Conservation (phyloP, 2,113 vertebrate genomes). For the Boulengeromyrus knoepffleri region DNA sequence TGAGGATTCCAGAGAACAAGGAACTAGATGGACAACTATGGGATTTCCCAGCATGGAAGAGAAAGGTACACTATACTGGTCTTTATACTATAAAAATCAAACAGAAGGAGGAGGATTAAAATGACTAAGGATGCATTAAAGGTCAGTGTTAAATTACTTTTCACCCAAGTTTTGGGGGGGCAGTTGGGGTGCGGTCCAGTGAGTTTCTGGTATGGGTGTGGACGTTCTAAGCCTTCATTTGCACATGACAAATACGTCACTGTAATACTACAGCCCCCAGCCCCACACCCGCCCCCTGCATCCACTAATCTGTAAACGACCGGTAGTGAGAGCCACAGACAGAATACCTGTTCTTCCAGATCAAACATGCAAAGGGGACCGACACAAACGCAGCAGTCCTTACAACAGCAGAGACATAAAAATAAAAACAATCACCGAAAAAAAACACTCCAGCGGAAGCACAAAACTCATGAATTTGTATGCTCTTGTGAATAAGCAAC, state of each 20-base stretch:
- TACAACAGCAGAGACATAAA: neutral
- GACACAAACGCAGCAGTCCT: neutral
- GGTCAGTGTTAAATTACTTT: neutral
- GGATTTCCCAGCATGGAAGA: constrained; percentile 15
- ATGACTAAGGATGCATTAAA: neutral
- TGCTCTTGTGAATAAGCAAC: neutral
- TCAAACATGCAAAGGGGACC: neutral
- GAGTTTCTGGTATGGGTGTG: neutral
- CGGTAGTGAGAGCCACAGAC: neutral
- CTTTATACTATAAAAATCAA: neutral
- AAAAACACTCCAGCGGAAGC: neutral
- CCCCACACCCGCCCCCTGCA: neutral
- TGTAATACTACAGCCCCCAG: neutral
- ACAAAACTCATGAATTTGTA: neutral
- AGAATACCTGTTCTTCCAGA: neutral
- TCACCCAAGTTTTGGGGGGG: neutral
- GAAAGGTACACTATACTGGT: neutral
- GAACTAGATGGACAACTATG: neutral
- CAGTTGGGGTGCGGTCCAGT: neutral
- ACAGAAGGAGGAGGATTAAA: neutral
- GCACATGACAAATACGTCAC: neutral
- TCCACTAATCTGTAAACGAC: neutral
- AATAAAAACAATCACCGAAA: neutral
- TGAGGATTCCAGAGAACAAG: constrained; percentile 17
- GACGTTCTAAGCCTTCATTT: neutral